Conservation (phyloP, 2,797 vertebrate species). For the Argya squamiceps region DNA sequence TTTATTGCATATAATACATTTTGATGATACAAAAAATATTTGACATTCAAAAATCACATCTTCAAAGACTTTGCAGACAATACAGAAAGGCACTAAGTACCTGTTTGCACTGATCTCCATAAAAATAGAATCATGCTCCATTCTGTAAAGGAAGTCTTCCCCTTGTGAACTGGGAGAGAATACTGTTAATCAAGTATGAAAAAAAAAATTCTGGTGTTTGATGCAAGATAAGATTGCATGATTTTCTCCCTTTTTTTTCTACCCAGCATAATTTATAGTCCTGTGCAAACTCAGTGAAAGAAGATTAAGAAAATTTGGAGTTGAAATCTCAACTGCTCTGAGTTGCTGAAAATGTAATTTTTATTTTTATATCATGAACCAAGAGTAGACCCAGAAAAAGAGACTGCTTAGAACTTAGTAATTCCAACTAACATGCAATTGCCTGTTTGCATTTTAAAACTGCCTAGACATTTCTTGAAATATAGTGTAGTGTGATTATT, state of each 20-base stretch:
- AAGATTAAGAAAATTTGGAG: neutral
- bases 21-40: neutral
- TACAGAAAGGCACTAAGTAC: neutral
- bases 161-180: neutral
- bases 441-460: neutral
- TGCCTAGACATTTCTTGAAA: neutral
- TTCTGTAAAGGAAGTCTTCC: neutral
- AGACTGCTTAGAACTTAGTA: neutral
- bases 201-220: neutral
- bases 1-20: neutral
- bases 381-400: neutral
- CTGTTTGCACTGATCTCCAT: slow-evolving; percentile 11
- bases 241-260: neutral
- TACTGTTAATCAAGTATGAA: neutral
- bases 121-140: neutral
- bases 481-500: neutral
- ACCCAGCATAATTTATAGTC: neutral
- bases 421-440: neutral
- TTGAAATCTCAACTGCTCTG: neutral
- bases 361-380: neutral
- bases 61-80: neutral
- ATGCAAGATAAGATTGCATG: neutral
- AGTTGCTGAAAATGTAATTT: neutral
- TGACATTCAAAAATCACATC: neutral
- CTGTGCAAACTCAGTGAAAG: neutral